phyloP scores from a whole-genome alignment of 2,888 invertebrate species.

The Lobophora halterata region DNA sequence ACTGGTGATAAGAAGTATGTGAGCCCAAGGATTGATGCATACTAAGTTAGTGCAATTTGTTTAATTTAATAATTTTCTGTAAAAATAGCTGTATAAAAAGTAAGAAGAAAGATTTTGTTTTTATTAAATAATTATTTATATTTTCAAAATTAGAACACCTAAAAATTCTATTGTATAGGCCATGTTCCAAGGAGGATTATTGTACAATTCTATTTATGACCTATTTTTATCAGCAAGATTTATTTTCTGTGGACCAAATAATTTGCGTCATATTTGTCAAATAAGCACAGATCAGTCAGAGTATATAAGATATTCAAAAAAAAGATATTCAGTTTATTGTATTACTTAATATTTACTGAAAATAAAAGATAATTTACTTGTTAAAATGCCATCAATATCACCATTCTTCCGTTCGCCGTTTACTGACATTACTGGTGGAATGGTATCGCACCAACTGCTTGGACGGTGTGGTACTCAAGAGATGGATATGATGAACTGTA shows the following conservation, averaged over 20 bases:
- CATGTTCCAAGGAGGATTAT: no score
- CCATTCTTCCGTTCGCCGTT: conserved; percentile 84
- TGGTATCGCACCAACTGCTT: conserved; percentile 82
- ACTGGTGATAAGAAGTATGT: conserved; percentile 80
- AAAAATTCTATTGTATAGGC: no score
- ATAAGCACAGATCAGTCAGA: no score
- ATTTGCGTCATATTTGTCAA: no score
- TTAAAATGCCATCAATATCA: conserved; percentile 51
- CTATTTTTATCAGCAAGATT: no score
- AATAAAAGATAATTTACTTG: background rate
- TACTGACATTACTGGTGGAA: conserved; percentile 83
- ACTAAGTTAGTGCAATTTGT: conserved; percentile 49
- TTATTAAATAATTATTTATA: conserved; percentile 3
- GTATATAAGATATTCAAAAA: no score
- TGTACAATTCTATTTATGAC: no score
- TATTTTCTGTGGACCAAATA: no score
- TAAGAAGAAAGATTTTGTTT: conserved; percentile 16
- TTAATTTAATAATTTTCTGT: conserved; percentile 21
- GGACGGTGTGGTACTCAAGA: conserved; percentile 84
- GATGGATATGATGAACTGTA: conserved; percentile 85
- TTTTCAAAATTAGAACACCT: no score
- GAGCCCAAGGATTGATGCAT: conserved; percentile 82
- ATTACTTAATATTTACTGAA: no score
- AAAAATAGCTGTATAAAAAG: conserved; percentile 21
- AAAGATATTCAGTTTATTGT: no score